phyloP scores from a whole-genome alignment of 2,113 vertebrate species.

The Leptosomus discolor region DNA sequence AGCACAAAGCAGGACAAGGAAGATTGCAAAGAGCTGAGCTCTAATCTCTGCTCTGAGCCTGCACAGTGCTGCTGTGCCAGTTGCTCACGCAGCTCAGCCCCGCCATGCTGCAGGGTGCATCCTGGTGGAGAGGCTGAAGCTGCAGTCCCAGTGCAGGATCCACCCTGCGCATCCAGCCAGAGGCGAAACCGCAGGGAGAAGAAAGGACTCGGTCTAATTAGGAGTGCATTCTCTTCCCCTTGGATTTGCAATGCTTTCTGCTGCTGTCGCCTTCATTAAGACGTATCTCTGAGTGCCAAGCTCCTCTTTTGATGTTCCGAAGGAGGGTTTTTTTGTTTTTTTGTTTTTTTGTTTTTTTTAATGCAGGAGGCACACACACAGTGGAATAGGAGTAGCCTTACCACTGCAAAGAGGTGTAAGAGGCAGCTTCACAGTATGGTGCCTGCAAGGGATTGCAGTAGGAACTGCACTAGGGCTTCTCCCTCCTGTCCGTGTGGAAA shows the following conservation, averaged over 20 bases:
- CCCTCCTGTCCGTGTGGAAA: not conserved
- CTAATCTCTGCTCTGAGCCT: not conserved
- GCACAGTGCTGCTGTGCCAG: not conserved
- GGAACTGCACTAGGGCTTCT: not conserved
- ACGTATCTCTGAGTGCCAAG: not conserved
- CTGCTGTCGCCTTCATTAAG: constrained; percentile 27
- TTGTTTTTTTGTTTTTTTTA: not conserved
- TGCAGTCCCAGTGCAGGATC: not conserved
- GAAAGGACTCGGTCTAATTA: not conserved
- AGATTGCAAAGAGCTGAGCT: not conserved
- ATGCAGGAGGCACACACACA: not conserved
- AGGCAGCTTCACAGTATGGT: not conserved
- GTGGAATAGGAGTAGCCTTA: not conserved
- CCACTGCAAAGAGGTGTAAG: not conserved
- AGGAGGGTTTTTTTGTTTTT: not conserved
- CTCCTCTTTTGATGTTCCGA: not conserved
- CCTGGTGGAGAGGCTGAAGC: not conserved
- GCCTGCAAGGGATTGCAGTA: not conserved
- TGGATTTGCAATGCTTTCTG: not conserved
- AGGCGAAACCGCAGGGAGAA: not conserved
- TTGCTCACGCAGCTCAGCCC: not conserved
- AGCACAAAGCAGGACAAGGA: not conserved
- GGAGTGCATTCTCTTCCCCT: not conserved
- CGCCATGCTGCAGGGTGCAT: not conserved
- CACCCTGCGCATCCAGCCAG: not conserved